Evolutionary conservation across 53 echinoderm and acorn worm genomes (phyloP), one percentile per base, ranked within the genome.

Genomic region (Paracentrotus lividus): DNA sequence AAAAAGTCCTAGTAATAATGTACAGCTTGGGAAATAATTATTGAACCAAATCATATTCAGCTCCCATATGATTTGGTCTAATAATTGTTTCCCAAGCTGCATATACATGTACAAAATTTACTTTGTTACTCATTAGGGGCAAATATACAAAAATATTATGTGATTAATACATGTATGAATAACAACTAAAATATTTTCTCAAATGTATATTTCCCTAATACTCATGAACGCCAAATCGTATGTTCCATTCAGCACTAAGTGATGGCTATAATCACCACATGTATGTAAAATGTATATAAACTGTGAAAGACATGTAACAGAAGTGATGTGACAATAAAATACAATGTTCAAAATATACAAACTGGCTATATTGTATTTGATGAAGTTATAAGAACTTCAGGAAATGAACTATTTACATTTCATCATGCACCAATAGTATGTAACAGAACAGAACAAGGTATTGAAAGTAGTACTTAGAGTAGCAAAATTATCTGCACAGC

Each of bases 261-360:
- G 27, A 47, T 40, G 9, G 26, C 24, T 4, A 81, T 47, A 45
- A 15, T n/a, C n/a, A 81, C 26, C n/a, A n/a, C n/a, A n/a, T n/a
- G n/a, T 81, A 24, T 47, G 20, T 49, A 33, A 27, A 45, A 81
- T 81, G 44, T 81, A 40, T 40, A 72, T n/a, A 72, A 40, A 16
- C 72, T 8, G 2, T 81, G 81, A 81, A 81, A 81, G 81, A 81
- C 81, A n/a, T 47, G 81, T 81, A 45, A 44, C 12, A 24, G 38
- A 81, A 45, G 81, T 45, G 81, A 72, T 45, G 47, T 45, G 2
- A 77, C 21, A 23, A 81, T 47, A 23, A 26, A 26, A 81, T 45
- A 81, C 81, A 81, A 26, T 36, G 32, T 72, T 26, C 81, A 81
- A 81, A 81, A 81, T 81, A 81, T 45, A 81, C 81, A 81, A 47